Evolutionary conservation across 2,797 vertebrate genomes (phyloP), one percentile per base, ranked within the genome.

Genomic region (Pangasius krempfi): DNA sequence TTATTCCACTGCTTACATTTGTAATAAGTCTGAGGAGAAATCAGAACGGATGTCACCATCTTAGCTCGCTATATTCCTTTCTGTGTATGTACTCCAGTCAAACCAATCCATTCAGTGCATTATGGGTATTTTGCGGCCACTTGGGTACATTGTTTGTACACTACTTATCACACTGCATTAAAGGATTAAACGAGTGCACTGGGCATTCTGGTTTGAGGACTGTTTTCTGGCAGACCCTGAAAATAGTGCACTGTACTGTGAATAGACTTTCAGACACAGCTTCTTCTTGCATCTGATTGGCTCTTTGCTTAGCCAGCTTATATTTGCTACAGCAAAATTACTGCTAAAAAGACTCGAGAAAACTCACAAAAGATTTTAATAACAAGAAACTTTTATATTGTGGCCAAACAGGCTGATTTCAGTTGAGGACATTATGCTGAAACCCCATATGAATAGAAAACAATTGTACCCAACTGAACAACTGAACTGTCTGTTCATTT

Each of bases 81-180:
- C 9, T 14, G 33, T 62, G 30, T 1, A 80, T 22, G 80, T 18
- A 18, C 81, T 83, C 60, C 81, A 47, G 1, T 44, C 33, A 82
- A 60, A 82, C 20, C 10, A 50, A 60, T 10, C 60, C 66, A 66
- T 18, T n/a, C 13, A 4, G 40, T 47, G 81, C 58, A 50, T 83
- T 64, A 47, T 83, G 81, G 58, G 25, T 83, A 47, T 64, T 47
- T 47, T n/a, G 10, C 47, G 37, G 40, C 58, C 60, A 83, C 37
- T 47, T 44, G 80, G 56, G 37, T 40, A 64, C 13, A 52, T 83
- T 64, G 25, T 62, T 62, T 82, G 25, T 83, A 20, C 81, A 83
- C 13, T 16, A 47, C 58, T 62, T n/a, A 83, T 64, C 16, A 30
- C 37, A 64, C 27, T 64, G 40, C 37, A 44, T 83, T 83, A 62